Percentiles rank a stretch among this genome's conserved stretches.
Conservation (phyloP, 2,113 vertebrate genomes). For the Micromys minutus region DNA sequence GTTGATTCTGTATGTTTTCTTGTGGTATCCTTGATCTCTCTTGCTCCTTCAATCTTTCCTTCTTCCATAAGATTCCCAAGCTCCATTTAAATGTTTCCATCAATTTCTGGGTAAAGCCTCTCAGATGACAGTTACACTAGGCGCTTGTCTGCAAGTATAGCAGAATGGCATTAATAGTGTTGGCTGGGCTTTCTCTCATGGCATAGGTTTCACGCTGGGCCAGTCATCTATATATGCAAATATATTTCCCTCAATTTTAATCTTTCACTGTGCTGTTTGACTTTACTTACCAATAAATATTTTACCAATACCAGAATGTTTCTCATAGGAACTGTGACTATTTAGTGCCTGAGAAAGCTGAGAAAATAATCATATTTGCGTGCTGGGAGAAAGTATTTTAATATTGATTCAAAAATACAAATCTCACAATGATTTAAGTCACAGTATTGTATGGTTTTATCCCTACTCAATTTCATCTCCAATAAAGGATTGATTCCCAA, state of each 20-base stretch:
- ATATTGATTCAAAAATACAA: constrained; percentile 52
- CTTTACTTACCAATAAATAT: constrained; percentile 11
- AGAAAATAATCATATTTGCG: constrained; percentile 6
- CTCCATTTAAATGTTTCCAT: too few species aligned
- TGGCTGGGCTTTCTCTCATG: too few species aligned
- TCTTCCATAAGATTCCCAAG: too few species aligned
- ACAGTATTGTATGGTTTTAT: background rate
- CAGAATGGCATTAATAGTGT: too few species aligned
- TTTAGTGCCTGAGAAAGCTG: constrained; percentile 45
- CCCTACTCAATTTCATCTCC: background rate
- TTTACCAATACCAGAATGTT: constrained; percentile 9
- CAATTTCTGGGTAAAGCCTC: too few species aligned
- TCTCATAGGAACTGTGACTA: background rate
- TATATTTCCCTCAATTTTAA: constrained; percentile 17
- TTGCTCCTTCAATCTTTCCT: too few species aligned
- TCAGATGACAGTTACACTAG: too few species aligned
- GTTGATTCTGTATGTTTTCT: too few species aligned
- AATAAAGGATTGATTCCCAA: constrained; percentile 16
- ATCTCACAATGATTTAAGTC: background rate
- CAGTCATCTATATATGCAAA: background rate
- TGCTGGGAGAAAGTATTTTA: constrained; percentile 17
- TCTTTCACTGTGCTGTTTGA: background rate
- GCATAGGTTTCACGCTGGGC: too few species aligned
- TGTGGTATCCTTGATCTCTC: too few species aligned
- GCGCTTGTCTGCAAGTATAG: too few species aligned